phyloP scores from a whole-genome alignment of 2,113 vertebrate genomes.

The Oncorhynchus gorbuscha region DNA sequence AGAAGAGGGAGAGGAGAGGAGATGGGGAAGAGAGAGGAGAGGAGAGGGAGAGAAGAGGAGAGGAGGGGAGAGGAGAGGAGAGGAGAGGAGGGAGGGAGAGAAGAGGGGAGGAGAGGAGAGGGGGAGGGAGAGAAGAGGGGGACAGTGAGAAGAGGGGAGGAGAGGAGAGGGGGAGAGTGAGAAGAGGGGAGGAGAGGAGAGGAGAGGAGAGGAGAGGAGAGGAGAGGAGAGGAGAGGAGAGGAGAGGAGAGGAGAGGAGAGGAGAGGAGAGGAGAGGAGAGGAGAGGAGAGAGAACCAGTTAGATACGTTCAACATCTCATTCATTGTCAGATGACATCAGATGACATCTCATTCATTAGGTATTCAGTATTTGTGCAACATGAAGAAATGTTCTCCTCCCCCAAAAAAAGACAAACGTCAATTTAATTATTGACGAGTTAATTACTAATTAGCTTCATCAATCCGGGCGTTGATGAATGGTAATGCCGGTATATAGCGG shows the following conservation, averaged over 20 bases:
- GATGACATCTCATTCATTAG: no score
- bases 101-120: no score
- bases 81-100: conserved; percentile 25
- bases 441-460: conserved; percentile 55
- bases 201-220: not conserved
- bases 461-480: conserved; percentile 51
- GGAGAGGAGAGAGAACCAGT: no score
- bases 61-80: no score
- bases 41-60: no score
- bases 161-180: not conserved
- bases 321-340: no score
- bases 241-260: not conserved
- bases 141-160: no score
- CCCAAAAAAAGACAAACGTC: not conserved
- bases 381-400: not conserved
- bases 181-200: conserved; percentile 48
- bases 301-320: no score
- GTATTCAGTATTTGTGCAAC: conserved; percentile 34
- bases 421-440: conserved; percentile 57
- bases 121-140: no score
- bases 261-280: conserved; percentile 55
- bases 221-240: conserved; percentile 21
- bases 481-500: conserved; percentile 32
- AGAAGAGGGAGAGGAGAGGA: no score
- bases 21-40: no score